A percentile compares a stretch with the other conserved stretches of the same genome.
phyloP scores from a whole-genome alignment of 2,888 invertebrate genomes.

The Xanthia togata region DNA sequence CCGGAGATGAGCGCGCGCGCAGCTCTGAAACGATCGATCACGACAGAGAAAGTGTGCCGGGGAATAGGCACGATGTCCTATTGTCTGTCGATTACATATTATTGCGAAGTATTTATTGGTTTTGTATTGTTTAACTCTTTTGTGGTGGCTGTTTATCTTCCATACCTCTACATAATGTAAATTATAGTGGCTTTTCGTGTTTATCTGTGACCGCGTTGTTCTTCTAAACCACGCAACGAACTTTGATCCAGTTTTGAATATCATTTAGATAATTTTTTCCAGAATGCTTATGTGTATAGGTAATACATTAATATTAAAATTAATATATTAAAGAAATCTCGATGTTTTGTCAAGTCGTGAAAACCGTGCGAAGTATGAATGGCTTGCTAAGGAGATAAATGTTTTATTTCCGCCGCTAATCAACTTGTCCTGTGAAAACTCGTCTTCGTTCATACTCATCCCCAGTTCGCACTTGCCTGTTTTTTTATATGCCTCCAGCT shows the following conservation, averaged over 20 bases:
- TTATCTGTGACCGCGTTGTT: too few relatives aligned
- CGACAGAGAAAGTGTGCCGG: constrained; percentile 76
- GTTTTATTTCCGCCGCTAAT: too few relatives aligned
- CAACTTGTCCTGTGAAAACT: neutral
- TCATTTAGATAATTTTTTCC: neutral
- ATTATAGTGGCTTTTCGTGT: neutral
- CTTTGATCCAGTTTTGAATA: neutral
- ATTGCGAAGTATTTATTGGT: constrained; percentile 59
- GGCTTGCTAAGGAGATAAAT: neutral
- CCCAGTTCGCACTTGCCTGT: too few relatives aligned
- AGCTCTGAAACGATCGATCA: constrained; percentile 73
- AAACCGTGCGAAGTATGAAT: too few relatives aligned
- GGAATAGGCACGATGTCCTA: constrained; percentile 65
- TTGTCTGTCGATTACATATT: constrained; percentile 58
- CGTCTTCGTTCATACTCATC: too few relatives aligned
- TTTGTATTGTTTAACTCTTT: constrained; percentile 43
- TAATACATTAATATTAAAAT: too few relatives aligned
- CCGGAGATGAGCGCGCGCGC: constrained; percentile 51
- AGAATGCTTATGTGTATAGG: neutral
- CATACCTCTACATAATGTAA: neutral
- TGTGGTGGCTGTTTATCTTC: neutral
- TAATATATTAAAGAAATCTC: neutral
- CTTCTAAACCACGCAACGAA: neutral
- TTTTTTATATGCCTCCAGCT: too few relatives aligned
- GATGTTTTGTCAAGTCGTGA: neutral